These are phyloP conservation scores for Ennomos fuscantarius DNA, from an alignment of 2,888 invertebrate genomes.

Conservation along the genomic window DNA sequence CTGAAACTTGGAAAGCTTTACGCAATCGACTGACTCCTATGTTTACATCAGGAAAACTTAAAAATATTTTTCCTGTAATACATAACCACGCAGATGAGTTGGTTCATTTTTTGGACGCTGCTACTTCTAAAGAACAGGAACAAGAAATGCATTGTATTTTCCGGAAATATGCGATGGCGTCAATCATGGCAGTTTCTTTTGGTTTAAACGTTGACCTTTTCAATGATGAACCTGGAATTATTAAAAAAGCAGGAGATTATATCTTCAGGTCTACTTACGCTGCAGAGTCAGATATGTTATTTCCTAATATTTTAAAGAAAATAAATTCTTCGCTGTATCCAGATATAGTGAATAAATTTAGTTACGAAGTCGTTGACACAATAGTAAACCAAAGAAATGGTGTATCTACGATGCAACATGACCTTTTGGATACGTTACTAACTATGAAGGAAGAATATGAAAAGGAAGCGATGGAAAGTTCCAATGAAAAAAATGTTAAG, in stretches of 20 bases:
- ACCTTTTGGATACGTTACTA: conserved; percentile 47
- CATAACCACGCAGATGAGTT: conserved; percentile 49
- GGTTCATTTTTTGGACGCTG: conserved; percentile 44
- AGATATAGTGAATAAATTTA: conserved; percentile 39
- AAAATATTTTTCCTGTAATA: conserved; percentile 48
- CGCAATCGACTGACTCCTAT: conserved; percentile 54
- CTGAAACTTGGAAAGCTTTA: conserved; percentile 51
- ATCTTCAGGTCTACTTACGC: conserved; percentile 40
- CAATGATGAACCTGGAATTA: conserved; percentile 36
- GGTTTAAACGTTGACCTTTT: conserved; percentile 46
- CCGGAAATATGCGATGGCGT: conserved; percentile 46
- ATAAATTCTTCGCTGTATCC: conserved; percentile 44
- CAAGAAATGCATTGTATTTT: conserved; percentile 42
- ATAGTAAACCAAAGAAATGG: conserved; percentile 30
- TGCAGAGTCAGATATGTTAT: conserved; percentile 48
- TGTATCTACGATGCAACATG: conserved; percentile 26
- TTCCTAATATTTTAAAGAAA: conserved; percentile 44
- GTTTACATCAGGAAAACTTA: conserved; percentile 59
- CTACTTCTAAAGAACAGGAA: conserved; percentile 34
- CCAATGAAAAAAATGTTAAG: conserved; percentile 26
- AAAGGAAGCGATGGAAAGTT: conserved; percentile 2
- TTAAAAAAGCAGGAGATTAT: conserved; percentile 40
- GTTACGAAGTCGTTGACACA: conserved; percentile 42
- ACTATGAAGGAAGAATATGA: conserved; percentile 35
- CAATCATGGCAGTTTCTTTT: conserved; percentile 43